Conservation (phyloP, 2,113 vertebrate species). For the Equus przewalskii region DNA sequence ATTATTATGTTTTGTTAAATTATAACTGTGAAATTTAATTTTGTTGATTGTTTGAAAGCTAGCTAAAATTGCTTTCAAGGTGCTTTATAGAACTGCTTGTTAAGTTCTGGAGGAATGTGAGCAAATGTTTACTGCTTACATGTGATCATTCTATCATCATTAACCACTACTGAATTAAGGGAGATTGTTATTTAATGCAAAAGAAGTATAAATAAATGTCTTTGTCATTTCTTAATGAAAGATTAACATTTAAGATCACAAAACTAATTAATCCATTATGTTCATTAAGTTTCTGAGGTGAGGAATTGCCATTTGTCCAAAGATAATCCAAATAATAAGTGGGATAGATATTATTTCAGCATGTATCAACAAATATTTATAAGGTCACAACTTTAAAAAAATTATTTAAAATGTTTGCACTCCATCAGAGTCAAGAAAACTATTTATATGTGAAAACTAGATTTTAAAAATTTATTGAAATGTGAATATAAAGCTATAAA, state of each 20-base stretch:
- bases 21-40: conserved; percentile 14
- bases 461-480: background rate
- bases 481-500: background rate
- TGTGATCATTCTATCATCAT: background rate
- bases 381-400: background rate
- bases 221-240: background rate
- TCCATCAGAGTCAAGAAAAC: background rate
- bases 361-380: background rate
- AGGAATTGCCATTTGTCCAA: background rate
- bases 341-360: background rate
- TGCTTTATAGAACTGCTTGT: background rate
- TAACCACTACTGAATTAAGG: background rate
- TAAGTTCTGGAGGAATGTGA: background rate
- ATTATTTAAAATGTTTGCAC: background rate
- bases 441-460: background rate
- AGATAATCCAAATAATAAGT: background rate
- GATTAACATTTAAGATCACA: background rate
- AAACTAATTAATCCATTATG: background rate
- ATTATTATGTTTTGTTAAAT: background rate
- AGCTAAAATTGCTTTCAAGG: background rate
- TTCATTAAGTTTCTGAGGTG: background rate
- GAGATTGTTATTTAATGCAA: background rate
- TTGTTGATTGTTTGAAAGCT: background rate
- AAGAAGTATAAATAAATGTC: background rate
- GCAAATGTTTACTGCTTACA: background rate